phyloP scores from a whole-genome alignment of 2,797 vertebrate species.

The Lithobates pipiens region DNA sequence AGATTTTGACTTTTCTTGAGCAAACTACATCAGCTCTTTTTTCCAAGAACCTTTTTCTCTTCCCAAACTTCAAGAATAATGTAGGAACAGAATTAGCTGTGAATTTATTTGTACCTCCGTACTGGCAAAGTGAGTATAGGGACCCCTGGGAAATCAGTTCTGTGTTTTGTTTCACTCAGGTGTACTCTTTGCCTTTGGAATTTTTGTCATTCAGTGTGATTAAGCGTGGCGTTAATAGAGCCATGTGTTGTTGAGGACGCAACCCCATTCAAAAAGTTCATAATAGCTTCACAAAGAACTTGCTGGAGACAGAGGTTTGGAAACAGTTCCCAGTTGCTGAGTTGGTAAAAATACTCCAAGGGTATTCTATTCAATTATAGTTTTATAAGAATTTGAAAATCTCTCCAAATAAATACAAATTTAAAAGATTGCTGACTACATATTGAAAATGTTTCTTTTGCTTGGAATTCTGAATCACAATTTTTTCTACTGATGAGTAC shows the following conservation, averaged over 20 bases:
- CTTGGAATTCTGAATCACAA: too few relatives aligned
- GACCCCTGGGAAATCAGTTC: constrained; percentile 47
- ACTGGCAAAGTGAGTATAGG: not conserved
- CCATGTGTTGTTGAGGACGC: constrained; percentile 6
- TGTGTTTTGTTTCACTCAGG: constrained; percentile 42
- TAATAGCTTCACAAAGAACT: constrained; percentile 12
- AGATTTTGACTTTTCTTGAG: not conserved
- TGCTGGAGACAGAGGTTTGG: not conserved
- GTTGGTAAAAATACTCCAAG: not conserved
- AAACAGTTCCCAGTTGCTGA: not conserved
- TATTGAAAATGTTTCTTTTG: too few relatives aligned
- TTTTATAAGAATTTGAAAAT: too few relatives aligned
- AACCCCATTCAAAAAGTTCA: constrained; percentile 19
- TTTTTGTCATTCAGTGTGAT: constrained; percentile 39
- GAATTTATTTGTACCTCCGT: constrained; percentile 36
- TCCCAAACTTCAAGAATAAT: not conserved
- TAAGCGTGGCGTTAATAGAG: constrained; percentile 44
- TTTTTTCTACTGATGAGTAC: too few relatives aligned
- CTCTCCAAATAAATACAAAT: too few relatives aligned
- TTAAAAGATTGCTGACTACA: too few relatives aligned
- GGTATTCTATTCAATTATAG: too few relatives aligned
- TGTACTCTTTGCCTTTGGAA: constrained; percentile 29
- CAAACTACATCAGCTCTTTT: not conserved
- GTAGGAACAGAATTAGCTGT: constrained; percentile 32
- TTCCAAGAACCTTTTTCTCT: constrained; percentile 5